Conservation (phyloP, 2,113 vertebrate species). For the Hemiscyllium ocellatum region DNA sequence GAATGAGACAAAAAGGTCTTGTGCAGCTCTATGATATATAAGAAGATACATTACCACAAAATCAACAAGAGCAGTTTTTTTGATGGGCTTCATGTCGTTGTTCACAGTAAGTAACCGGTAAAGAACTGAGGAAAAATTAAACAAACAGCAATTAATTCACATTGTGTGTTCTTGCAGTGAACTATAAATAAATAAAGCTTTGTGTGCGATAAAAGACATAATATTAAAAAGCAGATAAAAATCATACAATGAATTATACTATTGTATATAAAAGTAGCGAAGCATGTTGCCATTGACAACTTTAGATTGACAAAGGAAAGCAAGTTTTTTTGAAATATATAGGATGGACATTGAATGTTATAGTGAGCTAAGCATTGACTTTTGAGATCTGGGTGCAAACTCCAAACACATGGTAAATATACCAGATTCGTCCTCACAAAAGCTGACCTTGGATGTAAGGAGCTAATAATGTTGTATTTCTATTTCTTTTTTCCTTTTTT, state of each 20-base stretch:
- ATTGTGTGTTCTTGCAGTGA: background rate
- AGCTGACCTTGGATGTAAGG: background rate
- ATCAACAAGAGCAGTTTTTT: background rate
- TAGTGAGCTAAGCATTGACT: background rate
- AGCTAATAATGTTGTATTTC: no score
- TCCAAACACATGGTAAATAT: background rate
- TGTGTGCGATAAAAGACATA: background rate
- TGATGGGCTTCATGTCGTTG: background rate
- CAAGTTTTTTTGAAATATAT: background rate
- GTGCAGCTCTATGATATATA: background rate
- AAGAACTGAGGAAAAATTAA: background rate
- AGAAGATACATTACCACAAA: background rate
- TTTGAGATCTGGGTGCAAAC: background rate
- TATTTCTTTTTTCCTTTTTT: no score
- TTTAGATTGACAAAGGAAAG: background rate
- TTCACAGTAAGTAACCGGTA: slow-evolving; percentile 6
- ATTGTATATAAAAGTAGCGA: no score
- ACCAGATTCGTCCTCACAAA: background rate
- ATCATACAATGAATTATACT: background rate
- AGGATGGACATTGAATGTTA: background rate
- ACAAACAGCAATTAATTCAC: background rate
- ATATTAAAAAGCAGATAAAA: background rate
- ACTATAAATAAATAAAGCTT: background rate
- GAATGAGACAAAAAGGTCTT: background rate
- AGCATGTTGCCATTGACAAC: background rate